These are phyloP conservation scores for Parochlus steinenii DNA, from an alignment of 2,888 invertebrate species.

Conservation along the genomic window DNA sequence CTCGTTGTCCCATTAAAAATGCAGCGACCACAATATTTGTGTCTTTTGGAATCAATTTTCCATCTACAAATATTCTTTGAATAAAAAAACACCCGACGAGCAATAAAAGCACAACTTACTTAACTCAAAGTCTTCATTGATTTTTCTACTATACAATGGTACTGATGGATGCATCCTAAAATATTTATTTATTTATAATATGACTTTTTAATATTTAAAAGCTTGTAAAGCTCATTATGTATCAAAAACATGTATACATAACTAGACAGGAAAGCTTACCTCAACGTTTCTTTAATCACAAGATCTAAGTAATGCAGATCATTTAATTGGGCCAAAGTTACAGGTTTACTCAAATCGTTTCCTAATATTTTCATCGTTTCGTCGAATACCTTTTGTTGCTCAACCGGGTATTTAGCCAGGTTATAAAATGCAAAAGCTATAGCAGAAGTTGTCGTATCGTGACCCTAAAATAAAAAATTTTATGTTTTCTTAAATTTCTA, in stretches of 20 bases:
- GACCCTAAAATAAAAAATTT: slow-evolving; percentile 23
- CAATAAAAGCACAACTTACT: no score
- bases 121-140: slow-evolving; percentile 7
- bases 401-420: slow-evolving; percentile 31
- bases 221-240: no score
- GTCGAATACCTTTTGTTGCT: slow-evolving; percentile 31
- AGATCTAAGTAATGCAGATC: slow-evolving; percentile 27
- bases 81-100: background rate
- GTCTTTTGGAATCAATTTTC: slow-evolving; percentile 4
- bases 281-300: slow-evolving; percentile 27
- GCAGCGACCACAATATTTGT: slow-evolving; percentile 9
- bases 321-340: slow-evolving; percentile 21
- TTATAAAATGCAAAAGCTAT: slow-evolving; percentile 34
- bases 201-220: no score
- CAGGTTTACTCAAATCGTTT: slow-evolving; percentile 21
- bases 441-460: slow-evolving; percentile 36
- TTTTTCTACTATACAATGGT: slow-evolving; percentile 6
- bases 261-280: no score
- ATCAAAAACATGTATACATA: no score
- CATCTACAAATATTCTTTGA: slow-evolving; percentile 2
- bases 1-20: slow-evolving; percentile 16
- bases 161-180: slow-evolving; percentile 8
- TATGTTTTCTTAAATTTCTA: no score
- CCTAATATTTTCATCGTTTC: slow-evolving; percentile 31
- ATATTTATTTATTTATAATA: no score